These are phyloP conservation scores for Yponomeuta sedellus DNA, from an alignment of 2,888 invertebrate genomes.

Conservation along the genomic window DNA sequence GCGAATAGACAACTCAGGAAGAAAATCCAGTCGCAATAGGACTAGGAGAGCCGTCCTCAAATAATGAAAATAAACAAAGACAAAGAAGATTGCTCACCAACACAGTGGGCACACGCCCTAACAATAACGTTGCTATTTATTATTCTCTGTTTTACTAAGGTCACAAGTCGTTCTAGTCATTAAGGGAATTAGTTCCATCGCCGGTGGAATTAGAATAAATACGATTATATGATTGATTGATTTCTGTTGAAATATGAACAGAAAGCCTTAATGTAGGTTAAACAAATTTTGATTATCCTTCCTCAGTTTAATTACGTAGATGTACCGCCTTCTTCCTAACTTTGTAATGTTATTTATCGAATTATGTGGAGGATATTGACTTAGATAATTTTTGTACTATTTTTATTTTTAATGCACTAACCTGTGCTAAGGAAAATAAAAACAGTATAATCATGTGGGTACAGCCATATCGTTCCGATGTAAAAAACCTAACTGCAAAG, in stretches of 20 bases:
- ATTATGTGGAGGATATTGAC: background rate
- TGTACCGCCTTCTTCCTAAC: background rate
- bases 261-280: background rate
- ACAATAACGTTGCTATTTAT: background rate
- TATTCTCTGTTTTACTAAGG: background rate
- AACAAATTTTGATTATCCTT: background rate
- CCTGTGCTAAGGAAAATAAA: too few relatives aligned
- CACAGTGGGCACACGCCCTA: background rate
- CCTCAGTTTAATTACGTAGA: background rate
- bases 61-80: too few relatives aligned
- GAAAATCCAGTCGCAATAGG: too few relatives aligned
- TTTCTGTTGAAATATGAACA: background rate
- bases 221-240: background rate
- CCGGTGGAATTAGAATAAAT: background rate
- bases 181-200: slow-evolving; percentile 1
- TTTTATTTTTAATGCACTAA: too few relatives aligned
- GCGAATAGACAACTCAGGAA: too few relatives aligned
- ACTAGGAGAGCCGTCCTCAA: too few relatives aligned
- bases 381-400: too few relatives aligned
- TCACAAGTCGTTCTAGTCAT: background rate
- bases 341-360: background rate
- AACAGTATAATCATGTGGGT: too few relatives aligned
- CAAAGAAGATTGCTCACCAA: background rate
- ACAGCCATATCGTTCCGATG: too few relatives aligned
- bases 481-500: too few relatives aligned